These are phyloP conservation scores for Speoplatyrhinus poulsoni DNA, from an alignment of 2,113 vertebrate species.

Conservation along the genomic window DNA sequence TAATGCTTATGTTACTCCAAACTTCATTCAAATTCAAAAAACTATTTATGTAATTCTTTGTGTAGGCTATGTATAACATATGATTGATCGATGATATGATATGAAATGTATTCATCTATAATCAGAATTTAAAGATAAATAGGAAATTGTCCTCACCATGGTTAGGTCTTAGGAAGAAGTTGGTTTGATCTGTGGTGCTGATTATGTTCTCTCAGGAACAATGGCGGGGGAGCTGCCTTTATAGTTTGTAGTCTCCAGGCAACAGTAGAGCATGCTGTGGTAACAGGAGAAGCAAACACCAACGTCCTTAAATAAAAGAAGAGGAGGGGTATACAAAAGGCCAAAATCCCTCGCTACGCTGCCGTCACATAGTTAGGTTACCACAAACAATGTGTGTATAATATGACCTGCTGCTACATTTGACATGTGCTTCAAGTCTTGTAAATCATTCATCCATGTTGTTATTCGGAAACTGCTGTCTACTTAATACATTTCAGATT, in stretches of 20 bases:
- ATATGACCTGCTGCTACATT: slow-evolving; percentile 18
- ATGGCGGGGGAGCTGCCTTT: slow-evolving; percentile 31
- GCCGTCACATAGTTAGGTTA: slow-evolving; percentile 23
- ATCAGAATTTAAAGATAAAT: background rate
- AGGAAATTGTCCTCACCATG: slow-evolving; percentile 52
- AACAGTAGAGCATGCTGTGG: slow-evolving; percentile 59
- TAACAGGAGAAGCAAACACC: slow-evolving; percentile 54
- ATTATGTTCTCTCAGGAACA: slow-evolving; percentile 31
- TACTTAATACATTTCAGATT: too few relatives aligned
- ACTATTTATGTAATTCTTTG: too few relatives aligned
- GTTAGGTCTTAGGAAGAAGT: slow-evolving; percentile 28
- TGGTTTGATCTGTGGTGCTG: slow-evolving; percentile 46
- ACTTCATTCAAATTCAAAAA: too few relatives aligned
- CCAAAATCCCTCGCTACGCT: slow-evolving; percentile 4
- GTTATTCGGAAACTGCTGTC: too few relatives aligned
- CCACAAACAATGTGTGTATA: slow-evolving; percentile 30
- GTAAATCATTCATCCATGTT: background rate
- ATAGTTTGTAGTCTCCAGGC: slow-evolving; percentile 44
- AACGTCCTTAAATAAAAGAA: slow-evolving; percentile 30
- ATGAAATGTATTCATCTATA: background rate
- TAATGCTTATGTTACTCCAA: too few relatives aligned
- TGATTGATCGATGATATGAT: too few relatives aligned
- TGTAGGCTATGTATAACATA: too few relatives aligned
- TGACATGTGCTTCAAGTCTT: too few relatives aligned
- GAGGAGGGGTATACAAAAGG: slow-evolving; percentile 22